Evolutionary conservation across 1,140 invertebrate species (phyloP), one percentile per base, ranked within the genome.

Genomic region (Nephotettix cincticeps): DNA sequence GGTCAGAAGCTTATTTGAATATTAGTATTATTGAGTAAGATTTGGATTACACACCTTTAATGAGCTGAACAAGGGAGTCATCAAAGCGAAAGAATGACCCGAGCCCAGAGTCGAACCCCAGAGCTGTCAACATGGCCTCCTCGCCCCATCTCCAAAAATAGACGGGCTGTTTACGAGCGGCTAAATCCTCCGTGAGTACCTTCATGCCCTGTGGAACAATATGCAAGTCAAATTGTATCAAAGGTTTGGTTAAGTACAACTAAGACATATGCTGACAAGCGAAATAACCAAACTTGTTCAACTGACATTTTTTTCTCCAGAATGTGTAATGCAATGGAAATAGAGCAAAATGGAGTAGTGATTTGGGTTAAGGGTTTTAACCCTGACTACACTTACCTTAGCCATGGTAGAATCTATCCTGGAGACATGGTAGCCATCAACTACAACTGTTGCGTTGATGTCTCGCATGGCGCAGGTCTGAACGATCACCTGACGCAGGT

Each of bases 361-460:
- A n/a, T n/a, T n/a, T n/a, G n/a, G n/a, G n/a, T n/a, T n/a, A n/a
- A n/a, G n/a, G n/a, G n/a, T n/a, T n/a, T n/a, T n/a, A n/a, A n/a
- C n/a, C n/a, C n/a, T n/a, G n/a, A n/a, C n/a, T n/a, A n/a, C 32
- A 17, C 61, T 43, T 19, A 85, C 85, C 79, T 88, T 86, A 1
- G 86, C 87, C 13, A 88, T 86, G 1, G 88, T 89, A 0, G 85
- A 82, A 77, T 90, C 89, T 71, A 90, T 87, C 30, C 81, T 81
- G 27, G 79, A 78, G 64, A 89, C 83, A 75, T 87, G 85, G 65
- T 81, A 78, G 4, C 90, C 90, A 75, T 89, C 86, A 25, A 91
- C 79, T 43, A 91, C 79, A 47, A 91, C 83, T 1, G 77, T 56
- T 3, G 73, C 71, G 13, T 40, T 28, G n/a, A 51, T 29, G 13